Conservation (phyloP, 1,140 invertebrate species). For the Pentalonia nigronervosa region DNA sequence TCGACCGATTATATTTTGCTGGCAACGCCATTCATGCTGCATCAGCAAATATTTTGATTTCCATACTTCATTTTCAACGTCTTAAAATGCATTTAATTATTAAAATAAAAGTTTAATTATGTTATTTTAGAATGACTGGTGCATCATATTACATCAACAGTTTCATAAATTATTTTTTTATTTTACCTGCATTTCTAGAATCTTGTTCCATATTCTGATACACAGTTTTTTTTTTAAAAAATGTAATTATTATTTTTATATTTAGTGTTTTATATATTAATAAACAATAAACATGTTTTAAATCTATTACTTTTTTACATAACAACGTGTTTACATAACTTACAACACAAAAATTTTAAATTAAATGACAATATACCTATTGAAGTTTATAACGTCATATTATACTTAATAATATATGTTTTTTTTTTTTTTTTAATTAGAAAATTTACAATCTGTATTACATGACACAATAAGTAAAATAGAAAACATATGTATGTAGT, state of each 20-base stretch:
- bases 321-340: neutral
- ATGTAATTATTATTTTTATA: neutral
- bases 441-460: no score
- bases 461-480: no score
- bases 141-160: neutral
- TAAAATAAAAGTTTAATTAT: neutral
- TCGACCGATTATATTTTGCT: conserved; percentile 21
- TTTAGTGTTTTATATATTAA: neutral
- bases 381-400: neutral
- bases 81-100: neutral
- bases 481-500: no score
- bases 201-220: neutral
- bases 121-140: neutral
- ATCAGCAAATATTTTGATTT: conserved; percentile 29
- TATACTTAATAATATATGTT: neutral
- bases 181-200: neutral
- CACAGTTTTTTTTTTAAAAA: neutral
- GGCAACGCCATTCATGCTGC: conserved; percentile 24
- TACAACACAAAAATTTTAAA: neutral
- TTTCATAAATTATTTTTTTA: neutral
- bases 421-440: no score
- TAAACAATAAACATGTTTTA: neutral
- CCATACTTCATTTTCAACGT: neutral
- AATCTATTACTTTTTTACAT: neutral
- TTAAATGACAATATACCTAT: neutral